Conservation (phyloP, 2,113 vertebrate genomes). For the Australoheros scitulus region DNA sequence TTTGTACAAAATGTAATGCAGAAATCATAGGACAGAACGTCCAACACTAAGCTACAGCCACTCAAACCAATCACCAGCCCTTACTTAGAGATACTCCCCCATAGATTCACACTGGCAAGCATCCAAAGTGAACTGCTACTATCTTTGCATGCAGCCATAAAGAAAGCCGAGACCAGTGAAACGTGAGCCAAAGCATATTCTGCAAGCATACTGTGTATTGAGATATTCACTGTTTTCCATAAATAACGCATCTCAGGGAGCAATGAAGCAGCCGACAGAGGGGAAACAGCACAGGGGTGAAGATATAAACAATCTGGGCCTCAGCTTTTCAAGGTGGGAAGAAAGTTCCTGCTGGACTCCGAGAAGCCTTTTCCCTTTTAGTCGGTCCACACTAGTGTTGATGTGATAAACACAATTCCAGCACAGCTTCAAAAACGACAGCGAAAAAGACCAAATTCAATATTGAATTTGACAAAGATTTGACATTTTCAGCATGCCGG, state of each 20-base stretch:
- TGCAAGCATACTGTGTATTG: constrained; percentile 67
- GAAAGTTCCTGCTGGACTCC: constrained; percentile 57
- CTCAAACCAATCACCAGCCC: constrained; percentile 67
- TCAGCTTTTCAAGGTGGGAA: constrained; percentile 54
- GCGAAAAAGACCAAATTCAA: constrained; percentile 28
- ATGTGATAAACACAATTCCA: constrained; percentile 49
- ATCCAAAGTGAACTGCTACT: constrained; percentile 68
- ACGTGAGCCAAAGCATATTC: constrained; percentile 72
- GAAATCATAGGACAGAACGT: constrained; percentile 59
- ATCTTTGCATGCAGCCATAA: constrained; percentile 72
- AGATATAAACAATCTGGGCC: constrained; percentile 71
- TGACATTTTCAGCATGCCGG: constrained; percentile 43
- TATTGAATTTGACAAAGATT: constrained; percentile 65
- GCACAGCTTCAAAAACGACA: constrained; percentile 29
- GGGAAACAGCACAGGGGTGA: constrained; percentile 50
- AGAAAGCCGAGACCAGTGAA: constrained; percentile 67
- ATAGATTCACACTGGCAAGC: constrained; percentile 66
- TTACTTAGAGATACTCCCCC: constrained; percentile 66
- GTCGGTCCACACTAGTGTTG: constrained; percentile 36
- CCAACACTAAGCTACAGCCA: constrained; percentile 58
- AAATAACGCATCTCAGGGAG: constrained; percentile 72
- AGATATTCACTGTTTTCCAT: constrained; percentile 78
- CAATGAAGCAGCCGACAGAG: constrained; percentile 65
- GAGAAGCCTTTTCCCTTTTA: constrained; percentile 28
- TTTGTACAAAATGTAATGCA: constrained; percentile 35